A percentile compares a stretch with the other conserved stretches of the same genome.
Conservation (phyloP, 2,113 vertebrate genomes). For the Panthera uncia region DNA sequence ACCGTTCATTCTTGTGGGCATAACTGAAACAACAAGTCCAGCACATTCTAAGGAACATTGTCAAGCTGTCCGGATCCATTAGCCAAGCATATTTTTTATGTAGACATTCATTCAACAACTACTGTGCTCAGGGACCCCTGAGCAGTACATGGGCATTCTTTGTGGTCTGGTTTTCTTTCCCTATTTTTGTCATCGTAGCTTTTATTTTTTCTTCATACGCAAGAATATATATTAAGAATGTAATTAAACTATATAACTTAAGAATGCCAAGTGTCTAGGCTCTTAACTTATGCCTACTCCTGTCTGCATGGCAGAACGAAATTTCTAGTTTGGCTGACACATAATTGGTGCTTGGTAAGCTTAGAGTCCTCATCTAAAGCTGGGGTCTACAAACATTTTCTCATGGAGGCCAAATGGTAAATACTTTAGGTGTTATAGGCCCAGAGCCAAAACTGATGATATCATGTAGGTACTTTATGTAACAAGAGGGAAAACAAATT, state of each 20-base stretch:
- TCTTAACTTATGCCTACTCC: neutral
- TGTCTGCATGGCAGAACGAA: neutral
- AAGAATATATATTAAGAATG: neutral
- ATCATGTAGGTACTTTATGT: neutral
- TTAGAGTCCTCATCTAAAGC: neutral
- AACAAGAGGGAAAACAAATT: slow-evolving; percentile 21
- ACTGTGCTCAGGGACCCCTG: neutral
- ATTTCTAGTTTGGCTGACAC: neutral
- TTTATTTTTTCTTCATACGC: neutral
- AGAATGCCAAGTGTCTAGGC: neutral
- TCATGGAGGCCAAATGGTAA: neutral
- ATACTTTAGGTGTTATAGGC: neutral
- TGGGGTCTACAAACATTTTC: neutral
- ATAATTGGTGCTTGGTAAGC: neutral
- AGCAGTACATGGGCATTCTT: neutral
- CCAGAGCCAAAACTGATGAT: neutral
- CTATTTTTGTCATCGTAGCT: neutral
- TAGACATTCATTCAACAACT: neutral
- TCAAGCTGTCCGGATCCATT: neutral
- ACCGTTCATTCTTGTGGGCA: neutral
- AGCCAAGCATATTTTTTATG: neutral
- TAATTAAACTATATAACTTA: neutral
- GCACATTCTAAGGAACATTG: neutral
- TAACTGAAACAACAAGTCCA: neutral
- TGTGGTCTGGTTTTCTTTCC: neutral